Percentiles rank a stretch among this genome's conserved stretches.
Evolutionary conservation across 1,140 invertebrate species (phyloP).

Genomic region (Rhyacophila brunnea): DNA sequence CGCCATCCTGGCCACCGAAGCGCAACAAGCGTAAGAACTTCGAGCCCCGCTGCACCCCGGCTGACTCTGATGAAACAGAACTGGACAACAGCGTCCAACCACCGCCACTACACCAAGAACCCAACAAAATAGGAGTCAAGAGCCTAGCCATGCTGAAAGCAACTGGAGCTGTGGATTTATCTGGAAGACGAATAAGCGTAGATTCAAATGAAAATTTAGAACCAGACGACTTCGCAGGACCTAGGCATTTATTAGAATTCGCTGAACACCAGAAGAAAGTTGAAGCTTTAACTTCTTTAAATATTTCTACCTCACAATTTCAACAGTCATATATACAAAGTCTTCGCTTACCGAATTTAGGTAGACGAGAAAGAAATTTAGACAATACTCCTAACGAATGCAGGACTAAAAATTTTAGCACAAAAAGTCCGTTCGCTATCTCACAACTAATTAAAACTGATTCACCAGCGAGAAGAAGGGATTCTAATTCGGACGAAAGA

Average conservation of each 20-base stretch:
- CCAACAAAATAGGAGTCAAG: slow-evolving; percentile 49
- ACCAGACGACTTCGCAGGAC: slow-evolving; percentile 27
- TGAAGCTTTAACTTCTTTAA: slow-evolving; percentile 16
- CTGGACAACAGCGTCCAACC: slow-evolving; percentile 47
- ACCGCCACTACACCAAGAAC: slow-evolving; percentile 39
- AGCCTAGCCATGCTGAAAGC: slow-evolving; percentile 52
- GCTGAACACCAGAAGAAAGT: slow-evolving; percentile 30
- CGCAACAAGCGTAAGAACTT: slow-evolving; percentile 69
- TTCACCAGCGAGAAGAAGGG: slow-evolving; percentile 53
- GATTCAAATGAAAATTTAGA: slow-evolving; percentile 54
- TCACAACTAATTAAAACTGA: slow-evolving; percentile 55
- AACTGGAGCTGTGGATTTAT: slow-evolving; percentile 47
- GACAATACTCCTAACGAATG: slow-evolving; percentile 29
- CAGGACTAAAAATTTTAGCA: slow-evolving; percentile 49
- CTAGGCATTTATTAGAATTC: slow-evolving; percentile 14
- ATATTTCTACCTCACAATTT: slow-evolving; percentile 37
- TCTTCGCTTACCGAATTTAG: slow-evolving; percentile 41
- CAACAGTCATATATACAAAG: slow-evolving; percentile 54
- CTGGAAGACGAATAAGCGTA: slow-evolving; percentile 48
- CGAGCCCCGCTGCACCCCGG: slow-evolving; percentile 62
- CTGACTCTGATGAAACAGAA: slow-evolving; percentile 52
- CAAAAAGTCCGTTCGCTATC: slow-evolving; percentile 57
- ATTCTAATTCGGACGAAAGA: slow-evolving; percentile 39
- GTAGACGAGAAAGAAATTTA: slow-evolving; percentile 10
- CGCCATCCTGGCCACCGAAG: slow-evolving; percentile 56